Evolutionary conservation across 1,140 invertebrate genomes (phyloP).

Genomic region (Chrysomallon squamiferum): DNA sequence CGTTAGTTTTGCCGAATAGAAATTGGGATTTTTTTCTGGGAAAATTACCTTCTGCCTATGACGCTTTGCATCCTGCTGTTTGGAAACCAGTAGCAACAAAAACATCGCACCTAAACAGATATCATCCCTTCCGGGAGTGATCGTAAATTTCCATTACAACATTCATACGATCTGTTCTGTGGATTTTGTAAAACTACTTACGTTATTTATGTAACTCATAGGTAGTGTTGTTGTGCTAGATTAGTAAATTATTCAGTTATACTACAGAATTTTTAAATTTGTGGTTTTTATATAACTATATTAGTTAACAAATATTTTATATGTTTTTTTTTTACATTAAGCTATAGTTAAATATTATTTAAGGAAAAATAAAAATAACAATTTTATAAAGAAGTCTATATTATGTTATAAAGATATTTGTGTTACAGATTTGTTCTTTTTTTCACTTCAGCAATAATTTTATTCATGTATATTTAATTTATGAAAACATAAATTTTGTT

Average conservation of each 20-base stretch:
- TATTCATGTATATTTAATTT: no score
- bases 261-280: background rate
- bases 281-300: no score
- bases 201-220: background rate
- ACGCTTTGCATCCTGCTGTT: background rate
- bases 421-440: no score
- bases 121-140: background rate
- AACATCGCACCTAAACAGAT: background rate
- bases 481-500: no score
- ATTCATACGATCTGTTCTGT: background rate
- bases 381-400: no score
- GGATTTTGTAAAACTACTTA: background rate
- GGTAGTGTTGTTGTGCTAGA: background rate
- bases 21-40: background rate
- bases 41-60: background rate
- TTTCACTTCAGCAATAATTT: no score
- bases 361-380: no score
- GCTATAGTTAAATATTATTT: no score
- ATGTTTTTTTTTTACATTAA: no score
- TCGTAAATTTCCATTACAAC: background rate
- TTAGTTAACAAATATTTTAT: no score
- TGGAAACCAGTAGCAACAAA: constrained; percentile 1
- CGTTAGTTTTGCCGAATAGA: background rate
- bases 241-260: background rate
- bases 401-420: no score